A percentile compares a stretch with the other conserved stretches of the same genome.
These are phyloP conservation scores for Tethya wilhelma DNA, from an alignment of 37 sponge, comb jelly and placozoan genomes.

Conservation along the genomic window DNA sequence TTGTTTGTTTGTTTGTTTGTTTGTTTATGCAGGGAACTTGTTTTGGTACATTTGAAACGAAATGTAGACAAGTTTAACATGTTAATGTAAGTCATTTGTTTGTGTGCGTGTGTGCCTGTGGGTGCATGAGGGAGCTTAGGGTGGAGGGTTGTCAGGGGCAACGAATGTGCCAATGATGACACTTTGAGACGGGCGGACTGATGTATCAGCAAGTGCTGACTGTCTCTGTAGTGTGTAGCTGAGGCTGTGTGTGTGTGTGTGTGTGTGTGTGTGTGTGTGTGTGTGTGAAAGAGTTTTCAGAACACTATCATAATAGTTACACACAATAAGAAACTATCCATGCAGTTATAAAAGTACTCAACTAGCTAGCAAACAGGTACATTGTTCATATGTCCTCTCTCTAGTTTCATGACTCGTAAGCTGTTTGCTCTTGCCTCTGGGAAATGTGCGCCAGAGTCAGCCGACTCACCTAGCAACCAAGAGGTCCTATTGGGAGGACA, in stretches of 20 bases:
- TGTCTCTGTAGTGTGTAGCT: too few species aligned
- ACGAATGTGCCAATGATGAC: slow-evolving; percentile 44
- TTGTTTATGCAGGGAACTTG: slow-evolving; percentile 62
- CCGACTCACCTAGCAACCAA: slow-evolving; percentile 97
- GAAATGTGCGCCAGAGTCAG: slow-evolving; percentile 76
- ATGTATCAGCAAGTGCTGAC: too few species aligned
- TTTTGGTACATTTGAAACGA: slow-evolving; percentile 84
- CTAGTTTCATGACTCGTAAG: slow-evolving; percentile 80
- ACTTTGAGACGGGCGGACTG: slow-evolving; percentile 61
- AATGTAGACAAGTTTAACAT: slow-evolving; percentile 94
- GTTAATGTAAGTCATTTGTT: slow-evolving; percentile 65
- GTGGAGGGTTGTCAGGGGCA: too few species aligned
- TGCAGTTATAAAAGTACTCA: background rate
- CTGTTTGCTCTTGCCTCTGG: slow-evolving; percentile 82
- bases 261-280: too few species aligned
- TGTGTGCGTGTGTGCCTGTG: background rate
- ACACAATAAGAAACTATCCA: too few species aligned
- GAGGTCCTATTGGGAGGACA: slow-evolving; percentile 95
- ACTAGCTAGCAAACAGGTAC: background rate
- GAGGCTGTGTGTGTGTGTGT: too few species aligned
- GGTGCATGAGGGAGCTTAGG: too few species aligned
- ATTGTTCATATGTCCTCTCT: background rate
- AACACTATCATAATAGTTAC: background rate
- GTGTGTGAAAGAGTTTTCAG: background rate
- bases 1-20: background rate